Percentiles rank a stretch among this genome's conserved stretches.
phyloP scores from a whole-genome alignment of 2,113 vertebrate species.

The Hypanus sabinus region DNA sequence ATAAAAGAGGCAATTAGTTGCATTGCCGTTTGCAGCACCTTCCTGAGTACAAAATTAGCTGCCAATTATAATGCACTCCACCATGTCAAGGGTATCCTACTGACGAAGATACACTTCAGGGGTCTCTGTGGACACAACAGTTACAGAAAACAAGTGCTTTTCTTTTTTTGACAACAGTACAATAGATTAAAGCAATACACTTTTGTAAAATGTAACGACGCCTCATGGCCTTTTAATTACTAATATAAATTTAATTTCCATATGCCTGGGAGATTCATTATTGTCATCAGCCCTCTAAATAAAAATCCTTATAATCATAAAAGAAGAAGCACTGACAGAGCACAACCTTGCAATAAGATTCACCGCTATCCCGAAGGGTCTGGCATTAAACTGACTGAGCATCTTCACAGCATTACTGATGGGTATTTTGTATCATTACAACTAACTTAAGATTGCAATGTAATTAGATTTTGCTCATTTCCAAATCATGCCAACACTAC shows the following conservation, averaged over 20 bases:
- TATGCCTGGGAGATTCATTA: not conserved
- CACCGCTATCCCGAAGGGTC: not conserved
- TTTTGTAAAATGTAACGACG: not conserved
- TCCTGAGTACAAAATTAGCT: not conserved
- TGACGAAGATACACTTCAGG: not conserved
- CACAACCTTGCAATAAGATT: not conserved
- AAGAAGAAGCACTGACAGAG: not conserved
- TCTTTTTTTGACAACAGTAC: not conserved
- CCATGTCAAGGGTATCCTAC: not conserved
- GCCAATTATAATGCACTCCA: not conserved
- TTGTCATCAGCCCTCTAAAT: not conserved
- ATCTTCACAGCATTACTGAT: not conserved
- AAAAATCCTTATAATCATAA: not conserved
- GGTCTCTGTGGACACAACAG: not conserved
- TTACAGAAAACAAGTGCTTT: not conserved
- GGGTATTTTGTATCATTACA: not conserved
- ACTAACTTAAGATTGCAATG: not conserved
- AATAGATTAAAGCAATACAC: not conserved
- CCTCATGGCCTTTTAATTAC: not conserved
- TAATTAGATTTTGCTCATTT: not conserved
- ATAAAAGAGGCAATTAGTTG: too few species aligned
- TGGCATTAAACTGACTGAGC: not conserved
- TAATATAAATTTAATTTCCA: not conserved
- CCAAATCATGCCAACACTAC: not conserved
- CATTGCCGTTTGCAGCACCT: not conserved